A percentile compares a stretch with the other conserved stretches of the same genome.
These are phyloP conservation scores for Syngnathus scovelli DNA, from an alignment of 2,113 vertebrate genomes.

Conservation along the genomic window DNA sequence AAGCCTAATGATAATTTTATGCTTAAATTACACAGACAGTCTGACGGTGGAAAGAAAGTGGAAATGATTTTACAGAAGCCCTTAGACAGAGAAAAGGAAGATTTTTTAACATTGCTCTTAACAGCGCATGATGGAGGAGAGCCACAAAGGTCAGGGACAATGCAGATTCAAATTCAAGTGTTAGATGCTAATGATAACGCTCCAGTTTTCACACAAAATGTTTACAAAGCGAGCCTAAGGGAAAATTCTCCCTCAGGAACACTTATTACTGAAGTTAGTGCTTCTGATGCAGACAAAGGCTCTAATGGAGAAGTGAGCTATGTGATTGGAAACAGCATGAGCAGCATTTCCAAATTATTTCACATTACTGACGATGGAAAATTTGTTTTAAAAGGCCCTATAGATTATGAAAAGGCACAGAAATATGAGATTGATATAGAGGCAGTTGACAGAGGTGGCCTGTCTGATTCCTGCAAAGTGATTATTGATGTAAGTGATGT, in stretches of 20 bases:
- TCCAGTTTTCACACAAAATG: slow-evolving; percentile 43
- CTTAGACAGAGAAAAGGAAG: slow-evolving; percentile 44
- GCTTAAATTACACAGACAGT: slow-evolving; percentile 45
- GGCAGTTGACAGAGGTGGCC: slow-evolving; percentile 42
- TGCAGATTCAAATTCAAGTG: slow-evolving; percentile 44
- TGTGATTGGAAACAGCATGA: slow-evolving; percentile 30
- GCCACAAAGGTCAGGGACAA: slow-evolving; percentile 45
- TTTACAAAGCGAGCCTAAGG: slow-evolving; percentile 42
- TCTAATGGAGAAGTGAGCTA: slow-evolving; percentile 46
- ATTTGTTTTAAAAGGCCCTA: slow-evolving; percentile 26
- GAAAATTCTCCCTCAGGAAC: slow-evolving; percentile 40
- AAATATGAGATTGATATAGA: slow-evolving; percentile 44
- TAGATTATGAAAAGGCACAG: slow-evolving; percentile 47
- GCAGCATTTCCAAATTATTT: slow-evolving; percentile 24
- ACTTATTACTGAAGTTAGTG: slow-evolving; percentile 40
- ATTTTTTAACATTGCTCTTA: slow-evolving; percentile 31
- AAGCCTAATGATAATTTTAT: slow-evolving; percentile 61
- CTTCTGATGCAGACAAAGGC: slow-evolving; percentile 49
- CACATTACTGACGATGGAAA: slow-evolving; percentile 24
- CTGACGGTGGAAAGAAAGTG: slow-evolving; percentile 40
- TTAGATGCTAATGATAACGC: slow-evolving; percentile 44
- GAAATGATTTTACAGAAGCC: slow-evolving; percentile 48
- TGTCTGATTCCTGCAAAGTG: slow-evolving; percentile 48
- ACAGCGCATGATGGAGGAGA: slow-evolving; percentile 51
- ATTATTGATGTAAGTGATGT: slow-evolving; percentile 40